Base-by-base conservation (phyloP, 1,140 invertebrate species). In the honey bee (Apis mellifera) region DNA sequence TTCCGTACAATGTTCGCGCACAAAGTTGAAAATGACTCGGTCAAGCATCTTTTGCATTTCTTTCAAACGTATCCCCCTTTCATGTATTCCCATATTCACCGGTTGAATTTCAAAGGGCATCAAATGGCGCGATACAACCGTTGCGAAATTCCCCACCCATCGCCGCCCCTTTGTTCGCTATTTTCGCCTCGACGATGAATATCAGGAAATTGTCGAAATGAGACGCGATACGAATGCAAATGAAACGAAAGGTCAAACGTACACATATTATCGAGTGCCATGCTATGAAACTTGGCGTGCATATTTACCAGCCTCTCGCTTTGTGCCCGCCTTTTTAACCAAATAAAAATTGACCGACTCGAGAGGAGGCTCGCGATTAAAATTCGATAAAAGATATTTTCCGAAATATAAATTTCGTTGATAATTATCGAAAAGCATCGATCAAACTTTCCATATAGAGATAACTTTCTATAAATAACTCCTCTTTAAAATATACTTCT, bases 11-110 rank as follows among this genome's bases (percentile, higher is more conserved):
- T 23, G 5, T 57, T 21, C 15, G 15, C 9, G 48, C 26, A 64
- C 48, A 72, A 62, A 79, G 69, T 64, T 17, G 48, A 54, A 64
- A 72, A 17, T n/a, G 21, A 19, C 55, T 23, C 19, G 23, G 54
- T 64, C 68, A 21, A 42, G 15, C 48, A 62, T 60, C 23, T 19
- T 78, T 79, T 72, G 68, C 78, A 64, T 79, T 72, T 79, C 78
- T 64, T 72, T 79, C 57, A 32, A 79, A 72, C 26, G 21, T 5
- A 55, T n/a, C 50, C 19, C 48, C 32, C 15, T 17, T 78, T 64
- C 64, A 69, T 48, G 32, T 64, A 55, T 26, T 9, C 21, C 17
- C 15, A 26, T 21, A 64, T 23, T 71, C n/a, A 11, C 21, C 32
- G 50, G 19, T 55, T 64, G 69, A 80, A 73, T 73, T 52, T 72